Evolutionary conservation across 2,797 vertebrate genomes (phyloP).

Genomic region (Manis crassicaudata): DNA sequence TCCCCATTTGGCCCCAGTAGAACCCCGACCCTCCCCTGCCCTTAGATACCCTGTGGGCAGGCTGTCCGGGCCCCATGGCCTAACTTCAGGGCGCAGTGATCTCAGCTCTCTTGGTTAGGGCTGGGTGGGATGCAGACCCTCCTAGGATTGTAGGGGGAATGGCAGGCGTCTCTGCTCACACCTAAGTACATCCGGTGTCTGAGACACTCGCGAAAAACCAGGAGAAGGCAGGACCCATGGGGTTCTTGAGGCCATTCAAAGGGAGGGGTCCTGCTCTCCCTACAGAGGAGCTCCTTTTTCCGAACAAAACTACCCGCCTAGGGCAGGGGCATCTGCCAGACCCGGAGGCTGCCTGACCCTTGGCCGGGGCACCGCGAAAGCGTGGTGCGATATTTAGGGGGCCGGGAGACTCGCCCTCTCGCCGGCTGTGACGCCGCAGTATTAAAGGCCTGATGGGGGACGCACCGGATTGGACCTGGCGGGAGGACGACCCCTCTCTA

Average conservation of each 20-base stretch:
- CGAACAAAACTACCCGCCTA: not conserved
- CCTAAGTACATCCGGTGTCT: not conserved
- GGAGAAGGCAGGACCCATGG: not conserved
- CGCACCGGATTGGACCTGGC: not conserved
- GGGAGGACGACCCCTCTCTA: not conserved
- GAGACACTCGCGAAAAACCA: not conserved
- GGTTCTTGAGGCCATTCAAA: not conserved
- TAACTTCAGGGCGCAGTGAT: not conserved
- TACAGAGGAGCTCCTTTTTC: not conserved
- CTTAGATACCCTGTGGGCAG: not conserved
- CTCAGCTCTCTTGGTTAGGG: not conserved
- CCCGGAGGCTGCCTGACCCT: not conserved
- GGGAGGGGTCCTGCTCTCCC: not conserved
- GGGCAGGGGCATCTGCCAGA: not conserved
- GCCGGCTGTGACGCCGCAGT: slow-evolving; percentile 24
- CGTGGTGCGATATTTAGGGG: not conserved
- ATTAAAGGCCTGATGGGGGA: not conserved
- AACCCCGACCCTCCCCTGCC: fast-evolving
- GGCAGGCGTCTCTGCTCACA: not conserved
- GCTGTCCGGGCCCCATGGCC: not conserved
- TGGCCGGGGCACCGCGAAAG: not conserved
- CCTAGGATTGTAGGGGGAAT: not conserved
- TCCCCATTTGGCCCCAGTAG: not conserved
- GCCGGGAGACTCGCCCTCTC: not conserved
- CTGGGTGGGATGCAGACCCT: not conserved